Conservation (phyloP, 2,113 vertebrate species). For the Scomber japonicus region DNA sequence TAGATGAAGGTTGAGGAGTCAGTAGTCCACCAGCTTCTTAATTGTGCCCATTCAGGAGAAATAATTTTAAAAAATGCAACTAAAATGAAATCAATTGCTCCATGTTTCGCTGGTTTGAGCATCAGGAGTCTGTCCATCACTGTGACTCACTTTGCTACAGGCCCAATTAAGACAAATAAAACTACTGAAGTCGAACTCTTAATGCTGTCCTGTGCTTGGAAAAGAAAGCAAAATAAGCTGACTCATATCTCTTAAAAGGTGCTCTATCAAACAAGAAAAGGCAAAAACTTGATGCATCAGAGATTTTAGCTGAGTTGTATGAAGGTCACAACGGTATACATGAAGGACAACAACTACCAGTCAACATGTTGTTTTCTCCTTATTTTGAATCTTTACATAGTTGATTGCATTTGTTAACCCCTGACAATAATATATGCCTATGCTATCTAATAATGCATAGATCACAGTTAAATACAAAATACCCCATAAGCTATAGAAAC, state of each 20-base stretch:
- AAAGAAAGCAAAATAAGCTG: neutral
- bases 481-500: no score
- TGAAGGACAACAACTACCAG: neutral
- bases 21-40: no score
- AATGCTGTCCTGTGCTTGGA: conserved; percentile 11
- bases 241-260: conserved; percentile 11
- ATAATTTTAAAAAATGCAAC: neutral
- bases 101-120: neutral
- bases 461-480: neutral
- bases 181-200: neutral
- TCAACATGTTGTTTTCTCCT: neutral
- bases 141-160: conserved; percentile 7
- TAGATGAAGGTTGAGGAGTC: no score
- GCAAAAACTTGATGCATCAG: neutral
- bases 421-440: neutral
- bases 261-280: neutral
- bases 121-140: neutral
- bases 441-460: neutral
- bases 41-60: neutral
- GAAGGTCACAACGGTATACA: neutral
- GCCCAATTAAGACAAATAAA: neutral
- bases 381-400: neutral
- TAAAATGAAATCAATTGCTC: neutral
- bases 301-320: conserved; percentile 18
- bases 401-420: neutral